phyloP scores from a whole-genome alignment of 2,888 invertebrate genomes.

The Dyspetes luteomarginatus region DNA sequence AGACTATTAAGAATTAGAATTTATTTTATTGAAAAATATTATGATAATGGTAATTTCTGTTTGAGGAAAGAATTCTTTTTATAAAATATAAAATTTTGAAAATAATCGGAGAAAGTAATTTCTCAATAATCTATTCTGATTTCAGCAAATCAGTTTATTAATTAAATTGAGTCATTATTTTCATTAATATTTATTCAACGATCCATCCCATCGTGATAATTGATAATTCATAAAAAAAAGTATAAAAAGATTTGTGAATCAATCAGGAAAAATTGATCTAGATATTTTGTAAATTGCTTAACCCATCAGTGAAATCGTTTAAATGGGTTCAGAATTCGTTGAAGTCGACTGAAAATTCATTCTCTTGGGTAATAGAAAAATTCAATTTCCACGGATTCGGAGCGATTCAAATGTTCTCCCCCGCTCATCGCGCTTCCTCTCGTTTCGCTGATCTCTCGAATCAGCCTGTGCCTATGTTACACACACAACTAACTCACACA shows the following conservation, averaged over 20 bases:
- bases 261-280: background rate
- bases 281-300: too few species aligned
- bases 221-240: background rate
- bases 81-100: background rate
- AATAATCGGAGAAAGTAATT: slow-evolving; percentile 9
- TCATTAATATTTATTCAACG: background rate
- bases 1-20: background rate
- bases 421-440: slow-evolving; percentile 39
- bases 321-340: too few species aligned
- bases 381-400: slow-evolving; percentile 29
- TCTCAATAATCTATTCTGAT: background rate
- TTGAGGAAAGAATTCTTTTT: background rate
- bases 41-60: background rate
- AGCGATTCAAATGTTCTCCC: slow-evolving; percentile 29
- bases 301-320: too few species aligned
- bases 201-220: too few species aligned
- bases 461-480: slow-evolving; percentile 7
- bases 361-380: slow-evolving; percentile 33
- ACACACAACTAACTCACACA: slow-evolving; percentile 20
- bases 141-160: background rate
- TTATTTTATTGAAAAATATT: background rate
- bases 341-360: too few species aligned
- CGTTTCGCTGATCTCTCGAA: slow-evolving; percentile 44
- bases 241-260: background rate
- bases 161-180: background rate